phyloP scores from a whole-genome alignment of 2,888 invertebrate species.

The Diarsia rubi region DNA sequence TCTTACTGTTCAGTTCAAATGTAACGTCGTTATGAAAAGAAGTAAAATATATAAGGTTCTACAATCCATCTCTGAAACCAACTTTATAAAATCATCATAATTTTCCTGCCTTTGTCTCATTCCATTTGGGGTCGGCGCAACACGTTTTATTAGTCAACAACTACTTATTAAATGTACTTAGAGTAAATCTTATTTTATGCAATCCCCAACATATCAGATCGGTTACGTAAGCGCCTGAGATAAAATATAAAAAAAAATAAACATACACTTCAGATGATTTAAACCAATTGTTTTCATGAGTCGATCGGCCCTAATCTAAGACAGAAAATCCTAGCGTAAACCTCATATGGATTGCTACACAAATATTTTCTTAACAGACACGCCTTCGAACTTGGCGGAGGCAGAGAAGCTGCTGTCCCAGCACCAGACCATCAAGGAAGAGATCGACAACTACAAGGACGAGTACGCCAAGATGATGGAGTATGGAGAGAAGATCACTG shows the following conservation, averaged over 20 bases:
- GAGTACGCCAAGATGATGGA: slow-evolving; percentile 99
- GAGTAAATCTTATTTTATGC: neutral
- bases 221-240: neutral
- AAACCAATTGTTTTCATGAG: neutral
- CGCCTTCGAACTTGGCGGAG: slow-evolving; percentile 97
- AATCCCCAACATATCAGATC: neutral
- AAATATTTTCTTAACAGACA: slow-evolving; percentile 89
- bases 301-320: neutral
- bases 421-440: slow-evolving; percentile 99
- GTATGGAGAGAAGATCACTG: slow-evolving; percentile 98
- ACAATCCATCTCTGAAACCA: neutral
- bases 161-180: neutral
- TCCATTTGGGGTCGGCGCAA: too few species aligned
- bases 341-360: neutral
- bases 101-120: too few species aligned
- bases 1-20: neutral
- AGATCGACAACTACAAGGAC: slow-evolving; percentile 99
- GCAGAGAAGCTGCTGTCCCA: slow-evolving; percentile 99
- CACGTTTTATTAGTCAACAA: too few species aligned
- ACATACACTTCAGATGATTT: neutral
- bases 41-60: neutral
- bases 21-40: neutral
- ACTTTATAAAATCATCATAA: neutral
- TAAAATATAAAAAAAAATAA: neutral
- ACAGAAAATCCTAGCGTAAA: neutral